Evolutionary conservation across 2,797 vertebrate genomes (phyloP).

Genomic region (Notoglanidium macrostoma): DNA sequence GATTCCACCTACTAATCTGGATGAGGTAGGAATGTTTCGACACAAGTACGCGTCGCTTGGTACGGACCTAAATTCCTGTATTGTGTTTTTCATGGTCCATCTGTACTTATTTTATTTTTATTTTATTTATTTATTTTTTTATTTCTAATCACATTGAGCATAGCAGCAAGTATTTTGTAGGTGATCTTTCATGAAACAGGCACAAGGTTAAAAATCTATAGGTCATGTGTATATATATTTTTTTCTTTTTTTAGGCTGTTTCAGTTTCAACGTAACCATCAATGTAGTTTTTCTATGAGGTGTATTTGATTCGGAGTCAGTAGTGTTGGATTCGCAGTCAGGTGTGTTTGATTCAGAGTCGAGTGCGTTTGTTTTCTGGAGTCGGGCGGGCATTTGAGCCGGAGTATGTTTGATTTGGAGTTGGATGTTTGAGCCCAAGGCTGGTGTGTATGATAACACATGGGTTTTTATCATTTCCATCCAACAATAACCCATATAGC

Average conservation of each 20-base stretch:
- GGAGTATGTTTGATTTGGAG: background rate
- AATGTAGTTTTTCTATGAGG: background rate
- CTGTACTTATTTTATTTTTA: background rate
- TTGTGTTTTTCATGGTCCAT: background rate
- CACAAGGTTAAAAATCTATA: background rate
- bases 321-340: background rate
- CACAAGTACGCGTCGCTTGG: background rate
- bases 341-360: background rate
- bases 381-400: background rate
- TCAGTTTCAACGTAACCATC: background rate
- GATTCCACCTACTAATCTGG: conserved; percentile 74
- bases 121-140: background rate
- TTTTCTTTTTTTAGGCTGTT: background rate
- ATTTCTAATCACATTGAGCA: background rate
- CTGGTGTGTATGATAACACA: no score
- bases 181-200: background rate
- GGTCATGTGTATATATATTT: background rate
- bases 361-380: background rate
- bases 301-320: background rate
- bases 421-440: no score
- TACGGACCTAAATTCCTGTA: background rate
- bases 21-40: conserved; percentile 73
- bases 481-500: background rate
- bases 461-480: background rate
- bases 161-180: background rate